Base-by-base conservation (phyloP, 1,140 invertebrate species). In the Riptortus pedestris region DNA sequence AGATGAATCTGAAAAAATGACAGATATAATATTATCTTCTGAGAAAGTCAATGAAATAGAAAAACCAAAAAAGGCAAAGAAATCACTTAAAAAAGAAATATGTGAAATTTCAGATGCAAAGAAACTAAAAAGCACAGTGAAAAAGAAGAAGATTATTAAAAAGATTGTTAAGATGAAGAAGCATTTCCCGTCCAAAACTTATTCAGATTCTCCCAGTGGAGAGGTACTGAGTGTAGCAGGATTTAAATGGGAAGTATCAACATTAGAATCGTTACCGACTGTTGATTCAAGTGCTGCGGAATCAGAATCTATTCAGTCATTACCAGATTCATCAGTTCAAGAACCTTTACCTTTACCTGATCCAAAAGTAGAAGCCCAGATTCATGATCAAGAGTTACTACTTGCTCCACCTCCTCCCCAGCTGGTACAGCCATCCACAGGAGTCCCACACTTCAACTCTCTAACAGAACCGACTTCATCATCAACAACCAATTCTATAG, bases 61-160 rank as follows among this genome's bases (percentile, higher is more conserved):
- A n/a, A n/a, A n/a, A n/a, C n/a, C n/a, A n/a, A n/a, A n/a, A n/a
- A n/a, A 51, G 20, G 47, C 26, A 31, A 33, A 9, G n/a, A 33
- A 33, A 59, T 1, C 11, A 12, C 18, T 22, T n/a, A 59, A 33
- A 5, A 51, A 22, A 16, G 27, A 61, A 24, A 5, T 11, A 43
- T 4, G 5, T 38, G 31, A 38, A 38, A 7, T 38, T 7, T 52
- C 24, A 28, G 47, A 28, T 26, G 7, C 22, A 2, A 38, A 52
- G 28, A 38, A 27, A 14, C 16, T 18, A 27, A 45, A 38, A 47
- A 59, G 43, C 26, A 9, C n/a, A n/a, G 38, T 18, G 12, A 28
- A 65, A 57, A 65, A 65, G 45, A 60, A 51, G n/a, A 51, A 62
- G 16, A n/a, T 28, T n/a, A 62, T 47, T 20, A 27, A 45, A 47